Percentiles rank a stretch among this genome's conserved stretches.
Evolutionary conservation across 1,140 invertebrate genomes (phyloP).

Genomic region (Ditylenchus dipsaci): DNA sequence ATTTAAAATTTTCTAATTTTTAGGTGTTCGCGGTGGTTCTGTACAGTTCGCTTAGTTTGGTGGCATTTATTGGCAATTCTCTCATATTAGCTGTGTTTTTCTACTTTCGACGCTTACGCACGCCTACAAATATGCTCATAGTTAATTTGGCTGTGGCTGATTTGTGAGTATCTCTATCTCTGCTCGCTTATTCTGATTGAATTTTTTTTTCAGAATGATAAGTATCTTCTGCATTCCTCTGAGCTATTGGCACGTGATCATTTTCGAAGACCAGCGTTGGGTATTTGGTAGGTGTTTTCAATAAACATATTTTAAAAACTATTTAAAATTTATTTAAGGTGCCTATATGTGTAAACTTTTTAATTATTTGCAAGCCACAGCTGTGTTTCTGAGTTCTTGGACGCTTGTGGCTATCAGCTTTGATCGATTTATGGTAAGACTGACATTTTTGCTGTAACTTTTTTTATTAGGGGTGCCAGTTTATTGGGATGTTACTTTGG

Average conservation of each 20-base stretch:
- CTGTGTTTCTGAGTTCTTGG: constrained; percentile 56
- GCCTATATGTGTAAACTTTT: constrained; percentile 51
- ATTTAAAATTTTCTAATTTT: constrained; percentile 11
- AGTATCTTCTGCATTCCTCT: constrained; percentile 54
- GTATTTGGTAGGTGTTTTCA: constrained; percentile 39
- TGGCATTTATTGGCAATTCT: constrained; percentile 51
- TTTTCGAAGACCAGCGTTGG: constrained; percentile 58
- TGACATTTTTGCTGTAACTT: too few species aligned
- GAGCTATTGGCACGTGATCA: constrained; percentile 56
- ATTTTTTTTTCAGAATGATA: constrained; percentile 29
- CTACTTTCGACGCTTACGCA: constrained; percentile 49
- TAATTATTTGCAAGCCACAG: constrained; percentile 55
- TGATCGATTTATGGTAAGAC: constrained; percentile 33
- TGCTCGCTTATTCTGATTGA: too few species aligned
- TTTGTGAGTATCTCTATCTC: constrained; percentile 13
- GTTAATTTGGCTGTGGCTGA: constrained; percentile 38
- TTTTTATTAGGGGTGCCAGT: too few species aligned
- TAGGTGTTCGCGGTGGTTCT: constrained; percentile 52
- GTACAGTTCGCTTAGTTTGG: constrained; percentile 48
- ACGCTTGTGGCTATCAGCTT: constrained; percentile 55
- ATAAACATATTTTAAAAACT: too few species aligned
- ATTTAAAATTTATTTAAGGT: too few species aligned
- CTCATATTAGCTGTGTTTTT: constrained; percentile 56
- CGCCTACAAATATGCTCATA: constrained; percentile 54
- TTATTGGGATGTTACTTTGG: too few species aligned